Base-by-base conservation (phyloP, 2,113 vertebrate genomes). In the human region DNA sequence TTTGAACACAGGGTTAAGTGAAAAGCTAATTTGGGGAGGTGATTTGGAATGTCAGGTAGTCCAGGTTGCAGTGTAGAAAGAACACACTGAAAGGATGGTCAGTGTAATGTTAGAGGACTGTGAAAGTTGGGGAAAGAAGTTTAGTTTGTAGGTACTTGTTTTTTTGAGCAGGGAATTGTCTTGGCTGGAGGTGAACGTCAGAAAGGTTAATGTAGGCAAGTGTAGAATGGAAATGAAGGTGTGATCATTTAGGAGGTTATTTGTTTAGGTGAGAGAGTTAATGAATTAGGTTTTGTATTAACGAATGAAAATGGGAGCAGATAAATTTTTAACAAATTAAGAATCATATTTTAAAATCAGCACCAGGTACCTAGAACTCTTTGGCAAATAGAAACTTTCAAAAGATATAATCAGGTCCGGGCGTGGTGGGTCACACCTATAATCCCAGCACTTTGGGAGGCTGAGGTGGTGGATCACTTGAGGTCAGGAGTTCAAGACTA, bases 321-420 rank as follows among this genome's bases (percentile, higher is more conserved):
- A 61, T 83, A 38, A 57, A n/a, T 68, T 87, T 64, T 91, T 93
- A 88, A 81, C 68, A 93, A 66, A 57, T 78, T 75, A 89, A 96
- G 25, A 11, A 85, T 88, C 30, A 40, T 95, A 70, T n/a, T 50
- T 93, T 64, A 38, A 84, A 93, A 84, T 76, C 0, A 64, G 68
- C 16, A 88, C 35, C 10, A 72, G 38, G 4, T 88, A 66, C 4
- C 66, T 30, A 35, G 38, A 86, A 95, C 87, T 81, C 55, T 59
- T 1, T 91, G n/a, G n/a, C 72, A 82, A 94, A 73, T 66, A 70
- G 64, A 92, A 48, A 88, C n/a, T 94, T 38, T 93, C 57, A 82
- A 78, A 95, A 79, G 59, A 10, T 13, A 84, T 48, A 76, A 22
- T 57, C 18, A 57, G 55, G 55, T 43, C 55, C 55, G 0, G 6